Base-by-base conservation (phyloP, 2,113 vertebrate species). In the Chionodraco myersi region DNA sequence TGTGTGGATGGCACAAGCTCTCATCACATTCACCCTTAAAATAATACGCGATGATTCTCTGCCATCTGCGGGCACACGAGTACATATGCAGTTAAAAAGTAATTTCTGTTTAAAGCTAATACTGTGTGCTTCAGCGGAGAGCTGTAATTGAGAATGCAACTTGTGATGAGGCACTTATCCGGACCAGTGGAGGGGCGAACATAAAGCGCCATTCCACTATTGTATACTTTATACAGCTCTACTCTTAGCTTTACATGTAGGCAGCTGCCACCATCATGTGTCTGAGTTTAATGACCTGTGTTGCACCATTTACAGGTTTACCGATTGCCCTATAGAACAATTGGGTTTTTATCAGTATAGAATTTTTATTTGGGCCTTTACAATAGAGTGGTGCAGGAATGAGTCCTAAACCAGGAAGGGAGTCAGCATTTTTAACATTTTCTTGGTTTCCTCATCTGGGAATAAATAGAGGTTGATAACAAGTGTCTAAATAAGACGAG, bases 91-190 rank as follows among this genome's bases (percentile, higher is more conserved):
- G 67, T 71, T 77, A 62, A 61, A 73, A 73, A 64, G 7, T 62
- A 9, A 59, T 77, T 36, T 77, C 45, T 59, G 65, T 58, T 85
- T 48, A 71, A 56, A 79, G 62, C 21, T 63, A 23, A 67, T 76
- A 1, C 21, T 12, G 15, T 62, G 72, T 51, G 57, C 52, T 83
- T 56, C 23, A 51, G 47, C 79, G 74, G 63, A 5, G 65, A 72
- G 52, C 16, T 78, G 64, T 68, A 57, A 67, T 59, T 64, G 47
- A 85, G 78, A 66, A 71, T 1, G 52, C 51, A 84, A 53, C 77
- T 80, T 74, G 9, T 72, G 72, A 75, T 77, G 18, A 66, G 49
- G 18, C 64, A 72, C 54, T 80, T 75, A 78, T 83, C 57, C 77
- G 72, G 73, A 75, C 34, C 65, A 77, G 64, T 80, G 69, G 73